Evolutionary conservation across 2,797 vertebrate species (phyloP).

Genomic region (Tympanoctomys barrerae): DNA sequence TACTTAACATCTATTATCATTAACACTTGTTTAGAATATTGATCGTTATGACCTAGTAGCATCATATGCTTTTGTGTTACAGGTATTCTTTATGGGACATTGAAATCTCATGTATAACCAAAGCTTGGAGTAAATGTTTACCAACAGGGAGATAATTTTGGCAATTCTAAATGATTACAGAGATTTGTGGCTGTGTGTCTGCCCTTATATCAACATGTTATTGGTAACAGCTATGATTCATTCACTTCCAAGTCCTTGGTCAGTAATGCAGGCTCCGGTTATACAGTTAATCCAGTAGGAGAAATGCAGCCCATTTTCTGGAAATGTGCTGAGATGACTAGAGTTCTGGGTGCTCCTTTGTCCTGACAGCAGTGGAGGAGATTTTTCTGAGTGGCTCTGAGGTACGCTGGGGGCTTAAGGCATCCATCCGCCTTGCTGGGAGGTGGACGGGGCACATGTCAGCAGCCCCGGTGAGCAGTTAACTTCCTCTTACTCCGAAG

Average conservation of each 20-base stretch:
- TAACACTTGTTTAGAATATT: background rate
- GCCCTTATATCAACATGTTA: conserved; percentile 15
- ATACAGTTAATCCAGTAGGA: background rate
- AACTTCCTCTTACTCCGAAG: background rate
- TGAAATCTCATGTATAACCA: background rate
- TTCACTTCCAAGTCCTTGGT: conserved; percentile 5
- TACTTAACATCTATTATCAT: background rate
- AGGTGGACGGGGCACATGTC: background rate
- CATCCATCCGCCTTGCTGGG: background rate
- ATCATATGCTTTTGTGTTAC: background rate
- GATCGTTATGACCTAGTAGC: background rate
- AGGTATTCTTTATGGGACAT: conserved; percentile 9
- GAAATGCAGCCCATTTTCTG: conserved; percentile 4
- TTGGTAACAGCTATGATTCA: conserved; percentile 56
- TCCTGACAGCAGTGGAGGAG: background rate
- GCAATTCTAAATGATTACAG: conserved; percentile 54
- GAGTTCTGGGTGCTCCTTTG: background rate
- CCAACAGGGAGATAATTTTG: conserved; percentile 51
- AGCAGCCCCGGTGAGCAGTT: background rate
- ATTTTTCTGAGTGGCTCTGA: background rate
- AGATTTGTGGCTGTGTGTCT: background rate
- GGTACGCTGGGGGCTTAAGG: background rate
- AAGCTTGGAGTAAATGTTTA: conserved; percentile 62
- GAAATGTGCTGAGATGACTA: background rate
- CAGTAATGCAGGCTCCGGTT: background rate